Conservation (phyloP, 2,113 vertebrate species). For the Takifugu bimaculatus region DNA sequence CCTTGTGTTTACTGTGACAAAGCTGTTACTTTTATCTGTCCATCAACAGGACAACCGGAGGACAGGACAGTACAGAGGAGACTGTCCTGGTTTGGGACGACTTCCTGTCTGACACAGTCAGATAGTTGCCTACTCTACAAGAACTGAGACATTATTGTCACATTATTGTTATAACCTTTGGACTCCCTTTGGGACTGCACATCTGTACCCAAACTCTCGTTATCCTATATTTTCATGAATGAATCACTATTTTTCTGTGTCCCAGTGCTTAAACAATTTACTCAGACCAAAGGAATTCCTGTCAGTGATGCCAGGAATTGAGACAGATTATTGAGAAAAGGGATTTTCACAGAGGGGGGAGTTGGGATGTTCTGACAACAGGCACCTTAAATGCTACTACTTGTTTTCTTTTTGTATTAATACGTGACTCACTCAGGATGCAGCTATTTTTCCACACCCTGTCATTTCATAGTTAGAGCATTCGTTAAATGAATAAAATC, state of each 20-base stretch:
- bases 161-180: no score
- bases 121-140: neutral
- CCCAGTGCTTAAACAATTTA: conserved; percentile 17
- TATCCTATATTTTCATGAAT: conserved; percentile 39
- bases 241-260: conserved; percentile 41
- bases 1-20: conserved; percentile 46
- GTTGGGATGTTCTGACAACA: no score
- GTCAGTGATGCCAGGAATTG: neutral
- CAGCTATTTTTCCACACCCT: no score
- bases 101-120: neutral
- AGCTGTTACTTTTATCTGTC: conserved; percentile 36
- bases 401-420: no score
- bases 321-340: no score
- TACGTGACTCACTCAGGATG: no score
- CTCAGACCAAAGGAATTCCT: conserved; percentile 39
- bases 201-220: conserved; percentile 40
- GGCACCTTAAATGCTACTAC: no score
- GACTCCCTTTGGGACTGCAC: no score
- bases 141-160: no score
- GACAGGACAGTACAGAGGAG: conserved; percentile 20
- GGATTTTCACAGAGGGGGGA: no score
- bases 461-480: no score
- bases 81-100: conserved; percentile 23
- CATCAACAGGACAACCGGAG: conserved; percentile 45
- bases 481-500: no score